A percentile compares a stretch with the other conserved stretches of the same genome.
These are phyloP conservation scores for Drosophila mercatorum DNA, from an alignment of 2,888 invertebrate genomes.

Conservation along the genomic window DNA sequence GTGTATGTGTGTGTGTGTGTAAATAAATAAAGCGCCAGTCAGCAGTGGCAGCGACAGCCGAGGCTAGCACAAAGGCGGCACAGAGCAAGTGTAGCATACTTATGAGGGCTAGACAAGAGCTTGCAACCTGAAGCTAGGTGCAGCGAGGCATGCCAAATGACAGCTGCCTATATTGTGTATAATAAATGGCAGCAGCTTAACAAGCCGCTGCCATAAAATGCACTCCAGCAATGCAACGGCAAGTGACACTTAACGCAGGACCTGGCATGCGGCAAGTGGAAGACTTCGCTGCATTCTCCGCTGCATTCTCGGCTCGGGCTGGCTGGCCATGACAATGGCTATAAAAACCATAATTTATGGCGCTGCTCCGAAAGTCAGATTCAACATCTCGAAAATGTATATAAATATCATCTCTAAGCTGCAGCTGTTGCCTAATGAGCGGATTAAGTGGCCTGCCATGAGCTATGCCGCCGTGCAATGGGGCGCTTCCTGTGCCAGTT, in stretches of 20 bases:
- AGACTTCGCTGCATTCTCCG: conserved; percentile 15
- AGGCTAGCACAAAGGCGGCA: conserved; percentile 49
- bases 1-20: background rate
- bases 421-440: conserved; percentile 77
- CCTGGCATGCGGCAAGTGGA: conserved; percentile 21
- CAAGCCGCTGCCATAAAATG: conserved; percentile 55
- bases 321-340: conserved; percentile 32
- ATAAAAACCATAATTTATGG: conserved; percentile 56
- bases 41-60: conserved; percentile 21
- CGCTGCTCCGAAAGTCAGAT: conserved; percentile 49
- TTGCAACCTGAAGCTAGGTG: conserved; percentile 41
- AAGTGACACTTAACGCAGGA: conserved; percentile 50
- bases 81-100: conserved; percentile 51
- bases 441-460: conserved; percentile 56
- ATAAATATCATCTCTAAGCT: conserved; percentile 65
- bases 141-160: conserved; percentile 67
- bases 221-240: conserved; percentile 52
- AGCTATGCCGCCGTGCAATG: conserved; percentile 34
- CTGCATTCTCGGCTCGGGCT: too few species aligned
- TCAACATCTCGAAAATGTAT: conserved; percentile 61
- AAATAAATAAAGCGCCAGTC: conserved; percentile 33
- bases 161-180: conserved; percentile 61
- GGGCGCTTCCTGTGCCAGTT: conserved; percentile 28
- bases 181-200: conserved; percentile 60
- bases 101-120: conserved; percentile 47